Conservation (phyloP, 2,113 vertebrate genomes). For the Zosterops hypoxanthus region DNA sequence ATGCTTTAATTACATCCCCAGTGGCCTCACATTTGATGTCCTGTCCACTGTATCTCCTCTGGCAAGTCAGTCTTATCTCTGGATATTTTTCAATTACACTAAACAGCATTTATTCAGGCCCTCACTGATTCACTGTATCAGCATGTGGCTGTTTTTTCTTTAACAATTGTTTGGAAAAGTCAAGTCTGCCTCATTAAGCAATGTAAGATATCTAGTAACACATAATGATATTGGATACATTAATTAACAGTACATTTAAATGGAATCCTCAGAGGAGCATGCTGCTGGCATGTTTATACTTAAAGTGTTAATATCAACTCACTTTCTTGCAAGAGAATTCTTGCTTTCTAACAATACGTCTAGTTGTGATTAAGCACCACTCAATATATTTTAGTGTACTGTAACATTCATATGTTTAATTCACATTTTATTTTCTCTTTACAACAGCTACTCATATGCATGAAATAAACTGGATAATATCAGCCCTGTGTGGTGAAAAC, state of each 20-base stretch:
- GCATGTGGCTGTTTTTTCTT: not conserved
- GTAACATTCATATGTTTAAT: not conserved
- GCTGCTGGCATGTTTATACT: not conserved
- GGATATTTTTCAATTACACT: conserved; percentile 61
- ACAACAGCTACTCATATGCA: not conserved
- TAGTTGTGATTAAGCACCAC: not conserved
- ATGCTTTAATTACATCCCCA: conserved; percentile 59
- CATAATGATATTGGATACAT: conserved; percentile 24
- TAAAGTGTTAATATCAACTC: conserved; percentile 26
- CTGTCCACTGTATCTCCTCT: conserved; percentile 57
- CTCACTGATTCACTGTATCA: conserved; percentile 38
- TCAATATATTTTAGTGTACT: not conserved
- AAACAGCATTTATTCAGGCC: conserved; percentile 27
- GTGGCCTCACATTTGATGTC: conserved; percentile 52
- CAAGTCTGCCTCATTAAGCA: conserved; percentile 66
- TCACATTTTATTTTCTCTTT: not conserved
- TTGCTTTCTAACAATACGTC: not conserved
- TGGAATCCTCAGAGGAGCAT: not conserved
- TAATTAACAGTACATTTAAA: conserved; percentile 66
- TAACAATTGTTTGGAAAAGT: conserved; percentile 5
- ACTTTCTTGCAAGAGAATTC: conserved; percentile 12
- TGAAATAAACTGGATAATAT: not conserved
- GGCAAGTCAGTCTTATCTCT: conserved; percentile 64
- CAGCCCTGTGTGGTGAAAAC: not conserved
- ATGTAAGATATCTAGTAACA: conserved; percentile 39